Evolutionary conservation across 2,797 vertebrate genomes (phyloP).

Genomic region (Dromococcyx pavoninus): DNA sequence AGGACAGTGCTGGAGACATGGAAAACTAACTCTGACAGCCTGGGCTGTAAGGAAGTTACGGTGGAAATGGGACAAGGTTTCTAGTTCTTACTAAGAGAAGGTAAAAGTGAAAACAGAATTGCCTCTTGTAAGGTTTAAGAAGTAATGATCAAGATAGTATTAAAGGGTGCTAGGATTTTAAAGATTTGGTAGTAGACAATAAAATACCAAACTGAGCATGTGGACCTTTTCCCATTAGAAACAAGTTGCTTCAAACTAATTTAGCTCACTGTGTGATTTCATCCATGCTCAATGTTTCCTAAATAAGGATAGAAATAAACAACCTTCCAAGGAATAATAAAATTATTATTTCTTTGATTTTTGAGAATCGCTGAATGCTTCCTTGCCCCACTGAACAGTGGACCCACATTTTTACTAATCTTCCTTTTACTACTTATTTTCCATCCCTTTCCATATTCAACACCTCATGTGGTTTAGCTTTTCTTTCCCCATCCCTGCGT

Average conservation of each 20-base stretch:
- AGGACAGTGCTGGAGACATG: background rate
- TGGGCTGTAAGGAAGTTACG: background rate
- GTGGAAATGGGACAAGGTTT: background rate
- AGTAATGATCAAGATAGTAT: background rate
- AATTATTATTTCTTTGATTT: background rate
- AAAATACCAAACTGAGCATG: background rate
- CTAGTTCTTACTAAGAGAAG: background rate
- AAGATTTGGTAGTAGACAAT: background rate
- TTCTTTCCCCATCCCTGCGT: background rate
- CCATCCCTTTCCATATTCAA: background rate
- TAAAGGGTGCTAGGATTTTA: background rate
- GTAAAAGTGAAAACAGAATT: background rate
- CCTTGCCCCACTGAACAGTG: background rate
- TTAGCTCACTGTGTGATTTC: no score
- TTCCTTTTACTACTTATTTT: background rate
- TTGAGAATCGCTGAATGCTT: background rate
- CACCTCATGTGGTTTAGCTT: background rate
- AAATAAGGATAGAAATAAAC: background rate
- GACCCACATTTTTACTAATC: background rate
- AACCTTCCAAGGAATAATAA: background rate
- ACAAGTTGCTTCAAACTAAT: no score
- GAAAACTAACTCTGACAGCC: background rate
- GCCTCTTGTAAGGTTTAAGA: background rate
- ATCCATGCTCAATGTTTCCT: no score
- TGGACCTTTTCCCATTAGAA: no score